Base-by-base conservation (phyloP, 2,113 vertebrate species). In the Crypturellus undulatus region DNA sequence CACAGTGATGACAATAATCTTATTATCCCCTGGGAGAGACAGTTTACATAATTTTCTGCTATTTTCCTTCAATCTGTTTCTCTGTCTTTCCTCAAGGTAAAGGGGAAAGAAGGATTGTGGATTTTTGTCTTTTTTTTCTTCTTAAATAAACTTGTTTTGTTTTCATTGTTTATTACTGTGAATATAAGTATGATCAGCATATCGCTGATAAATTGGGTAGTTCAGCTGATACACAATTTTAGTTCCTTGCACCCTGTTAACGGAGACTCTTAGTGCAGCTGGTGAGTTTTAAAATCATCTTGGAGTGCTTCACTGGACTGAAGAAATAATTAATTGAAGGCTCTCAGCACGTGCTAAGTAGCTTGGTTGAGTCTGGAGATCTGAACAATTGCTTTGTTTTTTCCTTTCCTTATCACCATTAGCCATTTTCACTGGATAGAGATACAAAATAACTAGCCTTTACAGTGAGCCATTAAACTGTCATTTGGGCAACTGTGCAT, bases 401-500 rank as follows among this genome's bases (percentile, higher is more conserved):
- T 92, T 86, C 91, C 92, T 97, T 95, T 94, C 94, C 97, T 97
- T 97, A 98, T 97, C 97, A 97, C 98, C 97, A 96, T 97, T 97
- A 98, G 97, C 98, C 96, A 93, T 97, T 98, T 97, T 94, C 93
- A 7, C 72, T 96, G 97, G 98, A 98, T 97, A 97, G 97, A 98
- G 98, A 97, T 97, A 97, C 97, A 97, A 98, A 97, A 98, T 97
- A 97, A 98, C 97, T 98, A 98, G 97, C 95, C 95, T 97, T 97
- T 97, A 97, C 97, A 92, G 95, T 95, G 98, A 97, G 94, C 97
- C 97, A 97, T 98, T 98, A 98, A 98, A 98, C 97, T 98, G 98
- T 98, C 97, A 93, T 98, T 98, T 98, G 97, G 95, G 96, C 98
- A 98, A 97, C 98, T 98, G 98, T 95, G 98, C 97, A 96, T 98